Base-by-base conservation (phyloP, 1,140 invertebrate species). In the Aphelinus certus region DNA sequence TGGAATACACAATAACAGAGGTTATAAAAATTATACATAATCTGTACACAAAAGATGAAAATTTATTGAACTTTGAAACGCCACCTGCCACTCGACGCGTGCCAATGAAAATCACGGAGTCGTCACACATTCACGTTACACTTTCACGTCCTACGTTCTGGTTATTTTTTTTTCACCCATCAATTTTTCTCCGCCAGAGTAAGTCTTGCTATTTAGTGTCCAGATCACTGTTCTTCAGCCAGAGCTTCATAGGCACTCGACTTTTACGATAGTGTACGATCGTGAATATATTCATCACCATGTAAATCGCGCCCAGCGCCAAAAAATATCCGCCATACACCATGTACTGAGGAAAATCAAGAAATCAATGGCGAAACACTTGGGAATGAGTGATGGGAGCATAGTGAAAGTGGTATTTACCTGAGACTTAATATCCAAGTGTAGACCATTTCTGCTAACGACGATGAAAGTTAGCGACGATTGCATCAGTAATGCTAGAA, bases 401-500 rank as follows among this genome's bases (percentile, higher is more conserved):
- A 4, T 51, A 58, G 4, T n/a, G 9, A 7, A 76, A 26, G 26
- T 26, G 26, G 26, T 65, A 42, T 46, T 83, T 83, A 89, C 89
- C 84, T 91, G 90, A 63, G 82, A 73, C 79, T 88, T 86, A n/a
- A 88, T 84, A 10, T 80, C 60, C 6, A 90, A 77, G 58, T 78
- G 76, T n/a, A 90, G 86, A 47, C 86, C 75, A 56, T 72, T 79
- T 61, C 83, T 83, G 76, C 81, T 83, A 6, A 91, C 89, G 3
- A 97, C 91, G 7, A 94, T 83, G 1, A 92, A 80, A 0, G 95
- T 97, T 3, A 97, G 82, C 42, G 96, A 78, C 7, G 93, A 92
- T 85, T 97, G 95, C 1, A 97, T 80, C 2, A 91, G 79, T 1
- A 97, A 88, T 26, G 95, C 94, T 1, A 95, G 48, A 69, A 97